These are phyloP conservation scores for Okapia johnstoni DNA, from an alignment of 2,113 vertebrate species.

Conservation along the genomic window DNA sequence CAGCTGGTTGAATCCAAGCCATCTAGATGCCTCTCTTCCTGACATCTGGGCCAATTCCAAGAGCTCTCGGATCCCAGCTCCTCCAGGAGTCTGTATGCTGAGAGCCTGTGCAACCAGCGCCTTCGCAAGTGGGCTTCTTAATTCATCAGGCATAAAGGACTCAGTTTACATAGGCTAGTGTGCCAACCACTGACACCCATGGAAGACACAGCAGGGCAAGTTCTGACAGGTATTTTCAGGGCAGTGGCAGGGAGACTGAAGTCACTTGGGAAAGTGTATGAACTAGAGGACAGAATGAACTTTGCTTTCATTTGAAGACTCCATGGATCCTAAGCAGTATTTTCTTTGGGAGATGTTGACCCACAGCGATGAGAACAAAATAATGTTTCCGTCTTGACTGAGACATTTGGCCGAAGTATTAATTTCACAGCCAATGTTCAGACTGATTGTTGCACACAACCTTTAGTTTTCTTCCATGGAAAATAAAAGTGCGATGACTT, in stretches of 20 bases:
- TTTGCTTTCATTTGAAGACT: neutral
- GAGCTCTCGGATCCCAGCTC: neutral
- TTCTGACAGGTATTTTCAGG: neutral
- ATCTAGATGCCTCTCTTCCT: neutral
- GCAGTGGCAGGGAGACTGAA: neutral
- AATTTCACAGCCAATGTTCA: neutral
- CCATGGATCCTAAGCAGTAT: neutral
- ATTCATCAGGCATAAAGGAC: neutral
- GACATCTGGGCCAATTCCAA: neutral
- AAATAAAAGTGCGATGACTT: neutral
- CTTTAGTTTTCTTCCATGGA: neutral
- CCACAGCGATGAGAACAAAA: neutral
- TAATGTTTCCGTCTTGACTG: neutral
- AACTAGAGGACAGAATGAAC: neutral
- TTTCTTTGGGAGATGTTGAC: neutral
- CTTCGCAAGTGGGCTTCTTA: neutral
- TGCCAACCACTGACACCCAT: neutral
- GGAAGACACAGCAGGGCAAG: neutral
- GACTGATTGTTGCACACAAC: neutral
- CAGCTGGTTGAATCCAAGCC: neutral
- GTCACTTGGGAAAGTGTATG: neutral
- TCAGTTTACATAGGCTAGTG: accelerated
- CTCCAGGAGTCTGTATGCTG: neutral
- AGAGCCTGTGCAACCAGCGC: neutral
- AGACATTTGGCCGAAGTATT: neutral